phyloP scores from a whole-genome alignment of 2,113 vertebrate species.

The Orthonyx spaldingii region DNA sequence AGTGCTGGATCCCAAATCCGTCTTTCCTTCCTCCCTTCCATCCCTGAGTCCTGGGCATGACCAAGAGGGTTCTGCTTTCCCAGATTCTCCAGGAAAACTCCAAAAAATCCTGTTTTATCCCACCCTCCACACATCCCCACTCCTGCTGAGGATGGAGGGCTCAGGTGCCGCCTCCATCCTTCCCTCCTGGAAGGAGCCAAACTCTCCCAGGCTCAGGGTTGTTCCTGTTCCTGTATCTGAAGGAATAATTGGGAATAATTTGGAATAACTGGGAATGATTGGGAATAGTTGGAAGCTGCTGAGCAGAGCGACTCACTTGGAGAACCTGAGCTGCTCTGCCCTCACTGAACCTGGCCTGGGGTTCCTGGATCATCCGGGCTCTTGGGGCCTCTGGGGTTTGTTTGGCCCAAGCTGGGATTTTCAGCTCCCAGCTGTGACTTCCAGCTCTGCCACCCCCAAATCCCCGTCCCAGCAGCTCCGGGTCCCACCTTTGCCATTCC shows the following conservation, averaged over 20 bases:
- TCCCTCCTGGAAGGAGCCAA: no score
- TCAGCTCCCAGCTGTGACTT: background rate
- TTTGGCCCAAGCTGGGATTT: background rate
- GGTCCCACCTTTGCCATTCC: background rate
- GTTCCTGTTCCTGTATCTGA: background rate
- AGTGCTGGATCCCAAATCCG: background rate
- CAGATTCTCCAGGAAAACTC: background rate
- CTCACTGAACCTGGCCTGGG: background rate
- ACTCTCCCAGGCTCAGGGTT: background rate
- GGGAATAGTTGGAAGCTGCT: background rate
- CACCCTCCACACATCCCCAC: no score
- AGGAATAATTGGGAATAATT: background rate
- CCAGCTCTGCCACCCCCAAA: background rate
- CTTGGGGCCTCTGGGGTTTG: background rate
- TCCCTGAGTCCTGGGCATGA: no score
- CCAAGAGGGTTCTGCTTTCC: no score
- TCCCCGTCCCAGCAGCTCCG: background rate
- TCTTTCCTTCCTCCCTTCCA: background rate
- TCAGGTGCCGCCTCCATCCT: background rate
- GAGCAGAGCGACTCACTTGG: background rate
- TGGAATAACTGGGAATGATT: background rate
- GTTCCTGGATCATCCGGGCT: background rate
- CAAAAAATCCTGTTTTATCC: background rate
- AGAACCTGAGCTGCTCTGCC: background rate
- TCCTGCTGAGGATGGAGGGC: background rate